Percentiles rank a stretch among this genome's conserved stretches.
These are phyloP conservation scores for Ceryle rudis DNA, from an alignment of 2,797 vertebrate species.

Conservation along the genomic window DNA sequence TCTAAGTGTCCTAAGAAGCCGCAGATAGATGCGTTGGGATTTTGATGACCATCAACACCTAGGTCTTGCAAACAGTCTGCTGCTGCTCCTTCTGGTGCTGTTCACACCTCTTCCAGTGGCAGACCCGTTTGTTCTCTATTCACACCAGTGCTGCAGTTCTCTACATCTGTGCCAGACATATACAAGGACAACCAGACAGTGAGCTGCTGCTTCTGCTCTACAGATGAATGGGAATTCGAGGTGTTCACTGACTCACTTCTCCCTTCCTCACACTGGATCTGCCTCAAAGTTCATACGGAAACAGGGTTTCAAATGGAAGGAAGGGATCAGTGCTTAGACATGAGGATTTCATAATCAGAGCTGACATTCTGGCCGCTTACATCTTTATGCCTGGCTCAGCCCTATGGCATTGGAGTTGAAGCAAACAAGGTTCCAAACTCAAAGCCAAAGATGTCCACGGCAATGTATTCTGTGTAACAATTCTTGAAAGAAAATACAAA, in stretches of 20 bases:
- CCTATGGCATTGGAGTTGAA: not conserved
- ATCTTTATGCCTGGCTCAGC: not conserved
- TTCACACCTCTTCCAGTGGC: not conserved
- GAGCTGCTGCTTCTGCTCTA: not conserved
- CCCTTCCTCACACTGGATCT: not conserved
- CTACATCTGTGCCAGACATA: not conserved
- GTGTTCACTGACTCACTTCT: not conserved
- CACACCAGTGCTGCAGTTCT: not conserved
- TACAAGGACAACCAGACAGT: not conserved
- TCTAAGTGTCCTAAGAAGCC: not conserved
- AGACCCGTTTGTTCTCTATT: not conserved
- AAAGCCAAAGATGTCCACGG: not conserved
- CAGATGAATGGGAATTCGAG: not conserved
- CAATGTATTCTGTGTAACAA: not conserved
- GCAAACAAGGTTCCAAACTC: not conserved
- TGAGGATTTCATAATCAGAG: not conserved
- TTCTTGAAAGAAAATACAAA: not conserved
- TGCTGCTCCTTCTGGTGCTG: not conserved
- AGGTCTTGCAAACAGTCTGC: not conserved
- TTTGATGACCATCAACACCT: not conserved
- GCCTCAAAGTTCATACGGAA: not conserved
- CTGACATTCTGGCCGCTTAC: not conserved
- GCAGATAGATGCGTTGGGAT: not conserved
- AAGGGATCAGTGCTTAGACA: not conserved
- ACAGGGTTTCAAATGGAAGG: not conserved